These are phyloP conservation scores for Tarsius wallacei DNA, from an alignment of 2,797 vertebrate genomes.

Conservation along the genomic window DNA sequence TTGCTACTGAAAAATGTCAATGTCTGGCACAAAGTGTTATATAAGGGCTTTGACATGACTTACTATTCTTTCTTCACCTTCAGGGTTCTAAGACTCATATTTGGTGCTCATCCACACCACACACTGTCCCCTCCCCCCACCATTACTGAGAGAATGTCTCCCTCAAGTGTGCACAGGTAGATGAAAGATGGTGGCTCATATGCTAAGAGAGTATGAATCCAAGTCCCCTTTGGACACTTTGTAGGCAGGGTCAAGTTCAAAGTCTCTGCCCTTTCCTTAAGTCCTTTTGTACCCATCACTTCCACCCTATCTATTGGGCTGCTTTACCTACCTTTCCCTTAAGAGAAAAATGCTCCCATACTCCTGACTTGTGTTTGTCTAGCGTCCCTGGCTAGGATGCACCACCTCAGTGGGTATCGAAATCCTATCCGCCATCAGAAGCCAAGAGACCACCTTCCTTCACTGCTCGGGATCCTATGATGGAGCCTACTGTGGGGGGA, in stretches of 20 bases:
- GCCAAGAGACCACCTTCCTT: not conserved
- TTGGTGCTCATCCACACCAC: not conserved
- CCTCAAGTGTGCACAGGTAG: not conserved
- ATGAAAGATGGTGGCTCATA: accelerated
- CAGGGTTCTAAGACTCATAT: not conserved
- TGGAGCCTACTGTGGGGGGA: too few species aligned
- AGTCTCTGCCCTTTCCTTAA: accelerated
- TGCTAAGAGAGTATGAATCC: too few species aligned
- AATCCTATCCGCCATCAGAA: accelerated
- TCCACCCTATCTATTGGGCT: not conserved
- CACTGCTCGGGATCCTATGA: accelerated
- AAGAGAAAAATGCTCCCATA: not conserved
- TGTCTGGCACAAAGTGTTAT: accelerated
- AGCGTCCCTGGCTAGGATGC: too few species aligned
- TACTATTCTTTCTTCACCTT: accelerated
- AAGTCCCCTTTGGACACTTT: accelerated
- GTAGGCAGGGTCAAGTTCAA: not conserved
- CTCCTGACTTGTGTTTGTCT: not conserved
- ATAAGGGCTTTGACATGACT: accelerated
- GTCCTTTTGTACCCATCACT: not conserved
- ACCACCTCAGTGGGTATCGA: not conserved
- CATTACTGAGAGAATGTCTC: accelerated
- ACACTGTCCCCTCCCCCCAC: accelerated
- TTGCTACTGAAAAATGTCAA: accelerated
- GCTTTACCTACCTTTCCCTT: too few species aligned